Percentiles rank a stretch among this genome's conserved stretches.
Evolutionary conservation across 1,140 invertebrate species (phyloP).

Genomic region (Camponotus floridanus): DNA sequence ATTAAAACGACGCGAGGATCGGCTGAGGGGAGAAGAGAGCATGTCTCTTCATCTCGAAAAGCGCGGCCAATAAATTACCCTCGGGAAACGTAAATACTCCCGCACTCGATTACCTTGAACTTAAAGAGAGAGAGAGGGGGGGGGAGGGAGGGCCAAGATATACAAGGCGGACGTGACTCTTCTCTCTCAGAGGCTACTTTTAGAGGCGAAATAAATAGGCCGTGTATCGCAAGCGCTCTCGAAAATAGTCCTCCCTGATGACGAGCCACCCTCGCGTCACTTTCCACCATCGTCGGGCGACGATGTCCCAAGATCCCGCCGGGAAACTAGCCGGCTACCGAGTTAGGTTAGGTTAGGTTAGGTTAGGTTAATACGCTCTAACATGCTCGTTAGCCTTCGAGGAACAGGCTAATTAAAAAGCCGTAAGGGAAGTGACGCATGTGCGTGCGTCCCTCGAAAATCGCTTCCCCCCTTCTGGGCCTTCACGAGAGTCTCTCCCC

Average conservation of each 20-base stretch:
- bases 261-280: not conserved
- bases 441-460: slow-evolving; percentile 44
- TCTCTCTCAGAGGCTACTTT: slow-evolving; percentile 54
- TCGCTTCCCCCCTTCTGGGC: not conserved
- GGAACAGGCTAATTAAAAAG: slow-evolving; percentile 69
- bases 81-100: slow-evolving; percentile 46
- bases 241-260: slow-evolving; percentile 50
- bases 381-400: slow-evolving; percentile 61
- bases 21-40: slow-evolving; percentile 4
- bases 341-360: no score
- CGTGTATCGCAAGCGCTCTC: slow-evolving; percentile 25
- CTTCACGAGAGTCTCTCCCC: no score
- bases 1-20: slow-evolving; percentile 31
- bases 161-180: slow-evolving; percentile 31
- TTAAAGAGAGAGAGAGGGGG: slow-evolving; percentile 16
- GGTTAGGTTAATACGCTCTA: no score
- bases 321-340: not conserved
- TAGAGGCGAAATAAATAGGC: slow-evolving; percentile 65
- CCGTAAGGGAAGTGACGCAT: slow-evolving; percentile 66
- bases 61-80: slow-evolving; percentile 25
- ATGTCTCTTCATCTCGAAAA: slow-evolving; percentile 18
- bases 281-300: not conserved
- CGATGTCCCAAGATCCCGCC: slow-evolving; percentile 12
- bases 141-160: slow-evolving; percentile 27
- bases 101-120: slow-evolving; percentile 60